Base-by-base conservation (phyloP, 2,113 vertebrate species). In the Marcusenius ussheri region DNA sequence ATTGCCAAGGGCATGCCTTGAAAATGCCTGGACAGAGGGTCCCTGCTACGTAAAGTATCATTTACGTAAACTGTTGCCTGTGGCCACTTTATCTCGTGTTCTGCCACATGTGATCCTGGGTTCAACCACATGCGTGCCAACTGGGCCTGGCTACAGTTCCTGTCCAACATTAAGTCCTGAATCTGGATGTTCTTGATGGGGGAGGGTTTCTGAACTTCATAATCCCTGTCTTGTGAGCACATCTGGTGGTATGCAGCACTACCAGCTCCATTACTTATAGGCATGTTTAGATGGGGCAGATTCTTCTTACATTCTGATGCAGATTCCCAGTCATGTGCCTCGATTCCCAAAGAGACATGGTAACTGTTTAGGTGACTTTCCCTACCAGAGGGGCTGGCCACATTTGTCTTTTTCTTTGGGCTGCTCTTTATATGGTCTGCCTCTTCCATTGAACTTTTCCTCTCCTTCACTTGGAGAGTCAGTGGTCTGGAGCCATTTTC, bases 121-220 rank as follows among this genome's bases (percentile, higher is more conserved):
- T 87, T 50, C 0, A 2, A 27, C n/a, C 58, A 17, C 66, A 91
- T 91, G 3, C 15, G 50, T 35, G 46, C 8, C 3, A 56, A 27
- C n/a, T 74, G 24, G n/a, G 83, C 35, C 8, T n/a, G 89, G 58
- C 1, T 11, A 6, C 15, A 45, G 53, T 11, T 70, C 46, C 88
- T 84, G 13, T 89, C 90, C 84, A 47, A 24, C 50, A 80, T 39
- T 70, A 88, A 47, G 49, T 92, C 89, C 93, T 93, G 91, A 19
- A 24, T 77, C 35, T 58, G 86, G 46, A 49, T 42, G 24, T 83
- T 45, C 86, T 49, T 47, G 17, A 5, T 19, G 27, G 49, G 0
- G 7, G 39, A 31, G 3, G 6, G 10, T 74, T 58, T 90, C 50
- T 24, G 87, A 3, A 51, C 90, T 21, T 83, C 87, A 21, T 62